Percentiles rank a stretch among this genome's conserved stretches.
These are phyloP conservation scores for Bothrops alternatus DNA, from an alignment of 2,797 vertebrate genomes.

Conservation along the genomic window DNA sequence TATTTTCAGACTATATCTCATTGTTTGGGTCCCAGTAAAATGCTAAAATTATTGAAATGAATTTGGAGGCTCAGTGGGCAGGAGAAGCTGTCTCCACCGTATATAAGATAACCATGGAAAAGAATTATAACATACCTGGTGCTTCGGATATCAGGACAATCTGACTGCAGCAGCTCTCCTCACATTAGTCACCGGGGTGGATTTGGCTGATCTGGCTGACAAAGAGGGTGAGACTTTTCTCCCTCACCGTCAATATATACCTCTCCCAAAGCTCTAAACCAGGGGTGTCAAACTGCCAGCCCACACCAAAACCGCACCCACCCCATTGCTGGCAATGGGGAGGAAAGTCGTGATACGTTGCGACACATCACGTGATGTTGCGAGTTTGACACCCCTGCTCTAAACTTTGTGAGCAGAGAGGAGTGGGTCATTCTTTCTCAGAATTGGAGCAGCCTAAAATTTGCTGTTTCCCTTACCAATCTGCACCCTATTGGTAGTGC, in stretches of 20 bases:
- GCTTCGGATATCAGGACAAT: not conserved
- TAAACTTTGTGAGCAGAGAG: not conserved
- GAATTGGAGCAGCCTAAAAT: not conserved
- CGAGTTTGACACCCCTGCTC: not conserved
- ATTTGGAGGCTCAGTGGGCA: not conserved
- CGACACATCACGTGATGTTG: no score
- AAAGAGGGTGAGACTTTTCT: not conserved
- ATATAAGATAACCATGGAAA: not conserved
- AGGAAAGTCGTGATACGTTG: accelerated
- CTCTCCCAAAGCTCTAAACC: not conserved
- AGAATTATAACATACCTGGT: not conserved
- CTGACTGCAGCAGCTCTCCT: not conserved
- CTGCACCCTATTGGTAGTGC: not conserved
- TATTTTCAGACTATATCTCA: not conserved
- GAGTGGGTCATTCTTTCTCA: not conserved
- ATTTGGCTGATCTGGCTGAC: not conserved
- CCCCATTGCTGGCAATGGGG: no score
- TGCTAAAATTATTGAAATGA: not conserved
- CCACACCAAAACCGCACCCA: no score
- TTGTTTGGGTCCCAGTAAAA: not conserved
- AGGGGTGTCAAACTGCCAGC: no score
- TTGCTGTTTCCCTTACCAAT: not conserved
- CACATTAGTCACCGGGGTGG: not conserved
- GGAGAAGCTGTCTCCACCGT: not conserved
- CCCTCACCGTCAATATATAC: not conserved